Evolutionary conservation across 2,888 invertebrate species (phyloP), one percentile per base, ranked within the genome.

Genomic region (Chrysodeixis includens): DNA sequence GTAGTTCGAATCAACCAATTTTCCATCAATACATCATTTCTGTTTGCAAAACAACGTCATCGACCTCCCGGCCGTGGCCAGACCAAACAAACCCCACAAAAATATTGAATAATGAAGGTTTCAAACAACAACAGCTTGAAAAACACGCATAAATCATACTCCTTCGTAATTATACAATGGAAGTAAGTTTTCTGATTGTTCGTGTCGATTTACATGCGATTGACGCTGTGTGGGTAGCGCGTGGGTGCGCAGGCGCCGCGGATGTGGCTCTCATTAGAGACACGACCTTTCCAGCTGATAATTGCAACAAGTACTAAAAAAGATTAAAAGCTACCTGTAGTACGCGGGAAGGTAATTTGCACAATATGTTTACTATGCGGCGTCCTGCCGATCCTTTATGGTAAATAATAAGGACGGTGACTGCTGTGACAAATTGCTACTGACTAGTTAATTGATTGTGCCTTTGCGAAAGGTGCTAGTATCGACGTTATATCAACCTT

Each of bases 71-170:
- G 62, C 55, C 56, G 46, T 65, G 56, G 55, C 40, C 46, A 74
- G 64, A 49, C 32, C 70, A 71, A 75, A 78, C 20, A 71, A 74
- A 67, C 56, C 59, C 65, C 55, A 59, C 55, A 69, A 63, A 69
- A 76, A 73, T 69, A 69, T 66, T 59, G 60, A 71, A 65, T 66
- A 62, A 74, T 55, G 20, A 74, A 70, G 46, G 62, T 69, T 78
- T 69, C 55, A 46, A 69, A 74, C 60, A 78, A 72, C 76, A 83
- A 80, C 79, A 80, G 84, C 78, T 81, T 83, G 84, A 84, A 84
- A 86, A 85, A 86, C 86, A 88, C 69, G 69, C 74, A 88, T 90
- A 90, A 90, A 91, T 92, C 91, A 90, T 85, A 86, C 85, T 86
- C 86, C 83, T 82, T 86, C 83, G 82, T 90, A 89, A 91, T 91